A percentile compares a stretch with the other conserved stretches of the same genome.
Evolutionary conservation across 2,888 invertebrate genomes (phyloP).

Genomic region (Trichopria drosophilae): DNA sequence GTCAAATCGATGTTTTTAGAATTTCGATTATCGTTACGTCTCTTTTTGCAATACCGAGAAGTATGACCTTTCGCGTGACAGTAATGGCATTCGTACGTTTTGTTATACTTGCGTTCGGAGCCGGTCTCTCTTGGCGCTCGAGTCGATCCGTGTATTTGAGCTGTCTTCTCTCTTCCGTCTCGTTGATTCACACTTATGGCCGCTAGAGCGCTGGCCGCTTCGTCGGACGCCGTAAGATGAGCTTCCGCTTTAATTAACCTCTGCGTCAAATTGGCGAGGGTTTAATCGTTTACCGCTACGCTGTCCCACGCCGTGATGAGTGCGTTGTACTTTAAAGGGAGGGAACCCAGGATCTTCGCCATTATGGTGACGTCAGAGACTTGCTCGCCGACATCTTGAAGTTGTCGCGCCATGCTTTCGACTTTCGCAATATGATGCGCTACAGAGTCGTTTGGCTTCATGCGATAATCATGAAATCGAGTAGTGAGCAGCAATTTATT

Average conservation of each 20-base stretch:
- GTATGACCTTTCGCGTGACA: neutral
- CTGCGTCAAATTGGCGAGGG: too few relatives aligned
- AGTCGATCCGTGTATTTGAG: neutral
- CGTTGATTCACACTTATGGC: too few relatives aligned
- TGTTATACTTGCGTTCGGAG: too few relatives aligned
- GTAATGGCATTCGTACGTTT: neutral
- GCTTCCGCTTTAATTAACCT: neutral
- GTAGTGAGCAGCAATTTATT: neutral
- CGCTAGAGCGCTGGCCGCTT: neutral
- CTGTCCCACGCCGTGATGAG: too few relatives aligned
- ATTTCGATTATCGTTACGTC: too few relatives aligned
- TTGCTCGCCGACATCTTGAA: neutral
- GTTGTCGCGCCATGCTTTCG: neutral
- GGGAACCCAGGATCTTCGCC: constrained; percentile 2
- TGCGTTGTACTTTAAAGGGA: too few relatives aligned
- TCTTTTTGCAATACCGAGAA: neutral
- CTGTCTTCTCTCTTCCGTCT: neutral
- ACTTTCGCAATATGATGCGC: neutral
- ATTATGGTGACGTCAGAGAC: neutral
- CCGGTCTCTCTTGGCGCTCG: neutral
- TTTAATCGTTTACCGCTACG: too few relatives aligned
- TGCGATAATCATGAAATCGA: neutral
- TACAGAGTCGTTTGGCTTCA: neutral
- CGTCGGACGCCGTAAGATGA: neutral
- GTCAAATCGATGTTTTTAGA: too few relatives aligned